Evolutionary conservation across 2,888 invertebrate genomes (phyloP), one percentile per base, ranked within the genome.

Genomic region (Clanis bilineata): DNA sequence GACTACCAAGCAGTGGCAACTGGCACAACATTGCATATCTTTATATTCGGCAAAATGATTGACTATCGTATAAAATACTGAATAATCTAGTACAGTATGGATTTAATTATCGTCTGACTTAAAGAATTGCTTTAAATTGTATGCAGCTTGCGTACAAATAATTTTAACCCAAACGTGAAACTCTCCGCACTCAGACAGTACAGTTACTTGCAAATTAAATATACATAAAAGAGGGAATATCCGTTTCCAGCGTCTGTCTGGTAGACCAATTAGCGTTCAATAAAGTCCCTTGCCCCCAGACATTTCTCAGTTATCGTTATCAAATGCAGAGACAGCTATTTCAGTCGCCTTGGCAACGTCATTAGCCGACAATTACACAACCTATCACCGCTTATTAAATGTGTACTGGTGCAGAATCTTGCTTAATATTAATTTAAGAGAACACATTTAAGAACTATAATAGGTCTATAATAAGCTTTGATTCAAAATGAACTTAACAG

Each of bases 211-310:
- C 10, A 51, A 32, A 51, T 51, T 51, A 10, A 59, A 65, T 66
- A 64, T 65, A 65, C 58, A 66, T 64, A 72, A 63, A 61, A 66
- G 69, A 70, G 72, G 51, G 51, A 73, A 77, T 76, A 76, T 73
- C 74, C 73, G 70, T 74, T 51, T 51, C 68, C 58, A 61, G 70
- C 72, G 71, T 76, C 70, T 70, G 90, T 88, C 90, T 90, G 88
- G 83, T 79, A 62, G 69, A 73, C 78, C 86, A 88, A 89, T 90
- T 88, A 88, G 73, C 75, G 77, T 82, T 70, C 83, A 84, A 87
- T 85, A 79, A 76, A 82, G 81, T 79, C 82, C 79, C 73, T 82
- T 82, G 82, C 83, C 80, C 80, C 77, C 82, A 82, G 83, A 83
- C 81, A 72, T 82, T 74, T 76, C 47, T 51, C 72, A 70, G 74